A percentile compares a stretch with the other conserved stretches of the same genome.
Conservation (phyloP, 2,888 invertebrate species). For the Ectemnius cavifrons region DNA sequence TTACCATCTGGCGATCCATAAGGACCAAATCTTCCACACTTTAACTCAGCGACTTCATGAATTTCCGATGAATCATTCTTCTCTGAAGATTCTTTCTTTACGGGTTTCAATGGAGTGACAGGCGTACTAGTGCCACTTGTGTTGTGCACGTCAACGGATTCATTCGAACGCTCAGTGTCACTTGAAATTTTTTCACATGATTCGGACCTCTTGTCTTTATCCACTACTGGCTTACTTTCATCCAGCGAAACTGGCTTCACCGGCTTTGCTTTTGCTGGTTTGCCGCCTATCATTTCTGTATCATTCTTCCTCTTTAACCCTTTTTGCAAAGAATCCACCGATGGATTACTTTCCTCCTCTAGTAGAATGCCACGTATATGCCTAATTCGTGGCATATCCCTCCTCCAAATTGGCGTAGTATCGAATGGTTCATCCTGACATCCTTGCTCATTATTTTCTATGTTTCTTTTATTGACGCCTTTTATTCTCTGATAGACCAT, state of each 20-base stretch:
- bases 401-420: slow-evolving; percentile 82
- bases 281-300: slow-evolving; percentile 42
- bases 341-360: slow-evolving; percentile 79
- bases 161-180: slow-evolving; percentile 20
- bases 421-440: slow-evolving; percentile 77
- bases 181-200: slow-evolving; percentile 43
- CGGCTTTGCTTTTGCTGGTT: slow-evolving; percentile 59
- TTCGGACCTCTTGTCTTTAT: slow-evolving; percentile 47
- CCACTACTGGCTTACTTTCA: slow-evolving; percentile 48
- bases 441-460: slow-evolving; percentile 61
- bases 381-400: slow-evolving; percentile 80
- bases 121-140: not conserved
- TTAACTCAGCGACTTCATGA: slow-evolving; percentile 38
- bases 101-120: slow-evolving; percentile 15
- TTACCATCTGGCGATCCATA: slow-evolving; percentile 80
- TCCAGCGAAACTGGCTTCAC: slow-evolving; percentile 62
- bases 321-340: slow-evolving; percentile 43
- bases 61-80: slow-evolving; percentile 24
- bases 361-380: slow-evolving; percentile 82
- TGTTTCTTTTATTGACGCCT: slow-evolving; percentile 66
- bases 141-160: not conserved
- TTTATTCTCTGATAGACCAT: slow-evolving; percentile 80
- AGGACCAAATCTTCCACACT: slow-evolving; percentile 66
- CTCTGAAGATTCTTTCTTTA: slow-evolving; percentile 18
- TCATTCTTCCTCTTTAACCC: slow-evolving; percentile 63